Evolutionary conservation across 2,113 vertebrate genomes (phyloP).

Genomic region (Furnarius figulus): DNA sequence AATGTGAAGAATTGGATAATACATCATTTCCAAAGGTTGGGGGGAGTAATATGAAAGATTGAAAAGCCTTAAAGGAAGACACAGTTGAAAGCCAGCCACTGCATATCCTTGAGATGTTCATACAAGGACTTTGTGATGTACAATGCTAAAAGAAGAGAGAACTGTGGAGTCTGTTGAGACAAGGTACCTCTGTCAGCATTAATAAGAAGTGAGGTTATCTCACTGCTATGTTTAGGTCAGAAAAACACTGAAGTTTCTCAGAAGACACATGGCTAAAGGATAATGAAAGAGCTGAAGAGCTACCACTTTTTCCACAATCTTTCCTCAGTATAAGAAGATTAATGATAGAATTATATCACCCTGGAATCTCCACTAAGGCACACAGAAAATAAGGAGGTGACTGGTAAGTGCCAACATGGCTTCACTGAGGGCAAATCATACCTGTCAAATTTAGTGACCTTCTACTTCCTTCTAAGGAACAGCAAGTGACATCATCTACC

Average conservation of each 20-base stretch:
- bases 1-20: not conserved
- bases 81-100: not conserved
- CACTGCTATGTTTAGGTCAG: slow-evolving; percentile 14
- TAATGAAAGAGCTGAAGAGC: slow-evolving; percentile 12
- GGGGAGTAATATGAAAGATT: not conserved
- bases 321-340: slow-evolving; percentile 6
- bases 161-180: slow-evolving; percentile 33
- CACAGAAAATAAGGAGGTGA: not conserved
- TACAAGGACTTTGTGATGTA: slow-evolving; percentile 56
- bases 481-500: not conserved
- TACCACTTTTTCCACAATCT: not conserved
- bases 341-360: not conserved
- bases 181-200: slow-evolving; percentile 26
- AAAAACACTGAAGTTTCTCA: slow-evolving; percentile 16
- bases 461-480: not conserved
- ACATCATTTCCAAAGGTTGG: not conserved
- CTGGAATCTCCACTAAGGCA: not conserved
- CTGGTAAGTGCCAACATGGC: not conserved
- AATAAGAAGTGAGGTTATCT: slow-evolving; percentile 49
- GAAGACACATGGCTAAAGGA: slow-evolving; percentile 41
- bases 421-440: not conserved
- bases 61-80: slow-evolving; percentile 44
- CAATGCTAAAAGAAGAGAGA: slow-evolving; percentile 30
- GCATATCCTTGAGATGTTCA: slow-evolving; percentile 47
- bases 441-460: not conserved